phyloP scores from a whole-genome alignment of 2,113 vertebrate species.

The Tenrec ecaudatus region DNA sequence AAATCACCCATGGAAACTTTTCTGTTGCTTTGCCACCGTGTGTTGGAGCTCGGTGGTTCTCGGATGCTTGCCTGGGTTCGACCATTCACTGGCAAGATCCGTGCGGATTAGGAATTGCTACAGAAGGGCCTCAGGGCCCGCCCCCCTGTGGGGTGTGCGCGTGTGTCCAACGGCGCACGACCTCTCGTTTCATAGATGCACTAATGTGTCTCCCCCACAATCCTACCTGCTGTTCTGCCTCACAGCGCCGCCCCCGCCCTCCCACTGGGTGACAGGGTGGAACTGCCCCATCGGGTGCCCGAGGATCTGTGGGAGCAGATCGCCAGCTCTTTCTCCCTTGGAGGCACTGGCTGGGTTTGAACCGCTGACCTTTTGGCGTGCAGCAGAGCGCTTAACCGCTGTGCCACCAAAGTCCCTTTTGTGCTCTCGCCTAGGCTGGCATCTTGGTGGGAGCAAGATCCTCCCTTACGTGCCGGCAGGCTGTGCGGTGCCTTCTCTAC shows the following conservation, averaged over 20 bases:
- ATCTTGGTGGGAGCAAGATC: not conserved
- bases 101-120: not conserved
- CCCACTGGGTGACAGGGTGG: too few relatives aligned
- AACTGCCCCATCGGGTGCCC: too few relatives aligned
- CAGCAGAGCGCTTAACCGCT: not conserved
- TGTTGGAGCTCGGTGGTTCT: not conserved
- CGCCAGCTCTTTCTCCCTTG: not conserved
- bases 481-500: not conserved
- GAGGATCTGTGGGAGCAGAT: too few relatives aligned
- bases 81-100: not conserved
- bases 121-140: not conserved
- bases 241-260: too few relatives aligned
- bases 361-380: not conserved
- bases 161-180: not conserved
- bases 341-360: not conserved
- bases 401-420: not conserved
- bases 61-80: not conserved
- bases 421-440: not conserved
- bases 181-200: not conserved
- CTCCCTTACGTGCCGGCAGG: not conserved
- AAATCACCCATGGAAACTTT: not conserved
- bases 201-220: too few relatives aligned
- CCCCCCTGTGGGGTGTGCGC: too few relatives aligned
- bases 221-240: too few relatives aligned
- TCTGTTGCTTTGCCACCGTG: not conserved